Percentiles rank a stretch among this genome's conserved stretches.
Conservation (phyloP, 2,797 vertebrate species). For the Crocidura indochinensis region DNA sequence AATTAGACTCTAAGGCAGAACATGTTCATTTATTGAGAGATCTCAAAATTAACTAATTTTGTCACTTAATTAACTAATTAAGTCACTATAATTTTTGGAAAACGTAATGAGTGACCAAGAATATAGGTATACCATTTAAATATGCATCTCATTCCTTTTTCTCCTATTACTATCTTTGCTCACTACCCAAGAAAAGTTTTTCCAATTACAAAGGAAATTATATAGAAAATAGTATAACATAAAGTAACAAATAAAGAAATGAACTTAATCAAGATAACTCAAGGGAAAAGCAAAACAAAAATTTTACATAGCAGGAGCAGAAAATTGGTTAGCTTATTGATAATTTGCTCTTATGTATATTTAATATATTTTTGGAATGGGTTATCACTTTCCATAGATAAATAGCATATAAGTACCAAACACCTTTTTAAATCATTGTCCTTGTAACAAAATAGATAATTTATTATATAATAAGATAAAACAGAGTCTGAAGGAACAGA, state of each 20-base stretch:
- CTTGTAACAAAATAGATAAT: constrained; percentile 24
- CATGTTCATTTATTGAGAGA: not conserved
- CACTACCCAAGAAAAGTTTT: not conserved
- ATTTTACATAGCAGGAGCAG: not conserved
- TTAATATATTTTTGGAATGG: constrained; percentile 34
- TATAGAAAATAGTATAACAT: not conserved
- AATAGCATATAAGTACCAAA: not conserved
- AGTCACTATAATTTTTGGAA: constrained; percentile 16
- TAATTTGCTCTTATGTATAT: not conserved
- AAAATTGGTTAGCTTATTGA: constrained; percentile 37
- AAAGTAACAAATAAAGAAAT: not conserved
- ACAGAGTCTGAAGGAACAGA: not conserved
- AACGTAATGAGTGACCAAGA: not conserved
- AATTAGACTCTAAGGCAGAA: constrained; percentile 8
- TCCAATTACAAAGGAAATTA: not conserved
- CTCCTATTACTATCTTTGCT: not conserved
- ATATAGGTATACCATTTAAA: not conserved
- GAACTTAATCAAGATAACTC: not conserved
- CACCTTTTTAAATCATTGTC: not conserved
- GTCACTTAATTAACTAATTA: constrained; percentile 34
- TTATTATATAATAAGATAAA: constrained; percentile 46
- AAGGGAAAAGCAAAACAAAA: not conserved
- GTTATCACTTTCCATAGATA: not conserved
- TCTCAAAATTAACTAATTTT: constrained; percentile 40
- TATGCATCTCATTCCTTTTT: not conserved